Conservation (phyloP, 2,113 vertebrate species). For the Columba janthina region DNA sequence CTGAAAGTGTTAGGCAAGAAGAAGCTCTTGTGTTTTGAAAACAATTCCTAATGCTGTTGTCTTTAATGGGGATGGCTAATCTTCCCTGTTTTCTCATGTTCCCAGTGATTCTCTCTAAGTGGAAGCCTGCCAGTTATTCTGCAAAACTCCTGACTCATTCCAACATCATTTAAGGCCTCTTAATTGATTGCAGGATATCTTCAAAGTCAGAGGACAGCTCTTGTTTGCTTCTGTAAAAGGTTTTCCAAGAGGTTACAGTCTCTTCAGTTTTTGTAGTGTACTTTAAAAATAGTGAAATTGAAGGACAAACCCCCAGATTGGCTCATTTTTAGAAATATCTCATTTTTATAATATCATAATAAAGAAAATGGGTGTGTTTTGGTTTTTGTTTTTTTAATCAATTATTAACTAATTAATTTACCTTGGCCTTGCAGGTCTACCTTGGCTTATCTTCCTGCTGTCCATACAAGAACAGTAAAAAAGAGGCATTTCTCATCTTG, state of each 20-base stretch:
- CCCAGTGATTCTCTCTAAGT: not conserved
- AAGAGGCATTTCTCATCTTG: not conserved
- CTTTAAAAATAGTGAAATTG: not conserved
- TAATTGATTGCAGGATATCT: constrained; percentile 33
- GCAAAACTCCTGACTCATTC: constrained; percentile 59
- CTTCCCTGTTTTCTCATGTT: constrained; percentile 14
- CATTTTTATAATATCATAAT: not conserved
- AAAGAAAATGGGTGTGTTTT: not conserved
- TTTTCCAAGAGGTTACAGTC: constrained; percentile 7
- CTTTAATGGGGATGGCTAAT: constrained; percentile 40
- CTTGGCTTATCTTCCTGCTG: not conserved
- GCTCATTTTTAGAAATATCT: not conserved
- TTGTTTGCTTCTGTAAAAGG: constrained; percentile 17
- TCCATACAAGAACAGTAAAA: not conserved
- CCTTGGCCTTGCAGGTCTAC: not conserved
- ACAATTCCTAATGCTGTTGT: constrained; percentile 26
- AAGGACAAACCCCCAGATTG: not conserved
- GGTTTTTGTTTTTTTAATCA: not conserved
- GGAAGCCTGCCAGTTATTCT: constrained; percentile 45
- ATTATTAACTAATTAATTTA: not conserved
- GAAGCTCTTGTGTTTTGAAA: constrained; percentile 31
- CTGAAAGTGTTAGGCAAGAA: constrained; percentile 33
- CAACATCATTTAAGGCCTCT: not conserved
- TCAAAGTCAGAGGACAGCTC: constrained; percentile 34
- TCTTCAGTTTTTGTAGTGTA: not conserved